phyloP scores from a whole-genome alignment of 2,113 vertebrate genomes.

The Eidolon helvum region DNA sequence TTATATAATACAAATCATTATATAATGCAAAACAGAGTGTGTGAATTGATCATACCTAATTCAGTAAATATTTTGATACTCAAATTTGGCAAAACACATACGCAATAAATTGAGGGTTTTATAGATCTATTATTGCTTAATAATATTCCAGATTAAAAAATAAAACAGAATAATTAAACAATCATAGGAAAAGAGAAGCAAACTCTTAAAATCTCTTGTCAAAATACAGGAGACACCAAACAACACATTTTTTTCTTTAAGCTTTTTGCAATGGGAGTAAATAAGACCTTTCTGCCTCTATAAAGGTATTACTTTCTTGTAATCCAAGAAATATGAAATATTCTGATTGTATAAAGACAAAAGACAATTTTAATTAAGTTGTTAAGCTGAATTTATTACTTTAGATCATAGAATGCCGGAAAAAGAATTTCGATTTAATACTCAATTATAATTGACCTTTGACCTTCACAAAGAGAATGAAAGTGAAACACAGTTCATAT shows the following conservation, averaged over 20 bases:
- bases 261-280: background rate
- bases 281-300: background rate
- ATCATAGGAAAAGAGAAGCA: background rate
- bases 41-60: background rate
- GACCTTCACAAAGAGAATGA: slow-evolving; percentile 24
- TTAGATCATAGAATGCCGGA: background rate
- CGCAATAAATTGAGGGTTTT: background rate
- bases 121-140: background rate
- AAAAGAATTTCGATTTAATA: background rate
- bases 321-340: background rate
- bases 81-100: background rate
- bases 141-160: background rate
- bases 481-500: background rate
- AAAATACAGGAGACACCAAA: background rate
- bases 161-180: background rate
- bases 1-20: background rate
- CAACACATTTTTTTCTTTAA: background rate
- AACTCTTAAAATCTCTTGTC: background rate
- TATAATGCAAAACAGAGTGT: background rate
- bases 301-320: background rate
- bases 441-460: background rate
- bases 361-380: background rate
- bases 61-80: background rate
- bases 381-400: background rate
- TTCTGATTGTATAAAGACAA: background rate